Percentiles rank a stretch among this genome's conserved stretches.
Conservation (phyloP, 2,888 invertebrate species). For the Drosophila maculinotata region DNA sequence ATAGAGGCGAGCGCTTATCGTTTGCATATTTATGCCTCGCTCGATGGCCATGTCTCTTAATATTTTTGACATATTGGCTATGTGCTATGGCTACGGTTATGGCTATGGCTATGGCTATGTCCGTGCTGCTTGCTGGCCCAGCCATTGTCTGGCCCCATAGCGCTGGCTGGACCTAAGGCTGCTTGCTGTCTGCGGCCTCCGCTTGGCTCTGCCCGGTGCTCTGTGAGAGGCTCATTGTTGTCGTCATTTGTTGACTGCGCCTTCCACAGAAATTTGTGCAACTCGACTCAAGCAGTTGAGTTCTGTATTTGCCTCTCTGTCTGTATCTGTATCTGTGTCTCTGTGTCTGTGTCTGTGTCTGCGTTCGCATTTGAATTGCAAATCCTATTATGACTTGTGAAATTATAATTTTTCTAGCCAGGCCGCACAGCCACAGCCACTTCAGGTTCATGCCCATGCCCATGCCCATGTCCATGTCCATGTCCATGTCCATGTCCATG, state of each 20-base stretch:
- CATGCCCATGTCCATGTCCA: no score
- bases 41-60: slow-evolving; percentile 77
- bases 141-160: slow-evolving; percentile 51
- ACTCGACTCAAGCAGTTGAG: slow-evolving; percentile 56
- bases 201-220: neutral
- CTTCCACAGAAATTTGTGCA: slow-evolving; percentile 77
- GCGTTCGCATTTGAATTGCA: slow-evolving; percentile 80
- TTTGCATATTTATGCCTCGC: slow-evolving; percentile 77
- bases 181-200: slow-evolving; percentile 18
- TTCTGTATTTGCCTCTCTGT: slow-evolving; percentile 55
- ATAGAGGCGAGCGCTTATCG: slow-evolving; percentile 80
- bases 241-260: slow-evolving; percentile 74
- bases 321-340: slow-evolving; percentile 8
- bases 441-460: slow-evolving; percentile 43
- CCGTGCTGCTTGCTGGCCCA: slow-evolving; percentile 34
- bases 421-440: slow-evolving; percentile 64
- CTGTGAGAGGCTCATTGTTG: slow-evolving; percentile 70
- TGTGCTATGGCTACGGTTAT: slow-evolving; percentile 28
- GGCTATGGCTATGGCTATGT: no score
- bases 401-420: slow-evolving; percentile 82
- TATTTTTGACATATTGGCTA: slow-evolving; percentile 84
- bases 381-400: slow-evolving; percentile 82
- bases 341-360: slow-evolving; percentile 59
- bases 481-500: slow-evolving; percentile 61
- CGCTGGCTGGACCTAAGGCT: slow-evolving; percentile 33